phyloP scores from a whole-genome alignment of 2,888 invertebrate genomes.

The Teleogryllus oceanicus region DNA sequence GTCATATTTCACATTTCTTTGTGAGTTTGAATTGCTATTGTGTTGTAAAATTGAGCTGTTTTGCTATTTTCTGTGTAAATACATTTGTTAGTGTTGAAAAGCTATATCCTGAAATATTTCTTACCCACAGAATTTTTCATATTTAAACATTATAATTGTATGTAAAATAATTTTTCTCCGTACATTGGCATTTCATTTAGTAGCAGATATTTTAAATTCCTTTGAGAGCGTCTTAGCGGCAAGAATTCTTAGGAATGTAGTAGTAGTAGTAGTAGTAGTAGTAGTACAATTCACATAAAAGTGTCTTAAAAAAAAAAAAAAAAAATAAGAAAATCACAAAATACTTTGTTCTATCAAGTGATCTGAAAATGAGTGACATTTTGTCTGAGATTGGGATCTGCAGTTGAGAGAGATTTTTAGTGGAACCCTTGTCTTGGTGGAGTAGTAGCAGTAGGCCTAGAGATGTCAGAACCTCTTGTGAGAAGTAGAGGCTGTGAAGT shows the following conservation, averaged over 20 bases:
- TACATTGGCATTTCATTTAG: too few relatives aligned
- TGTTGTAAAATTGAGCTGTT: conserved; percentile 21
- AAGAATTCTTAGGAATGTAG: too few relatives aligned
- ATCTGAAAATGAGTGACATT: background rate
- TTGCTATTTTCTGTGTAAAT: background rate
- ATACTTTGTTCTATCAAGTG: background rate
- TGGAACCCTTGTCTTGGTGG: conserved; percentile 5
- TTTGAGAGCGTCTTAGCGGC: too few relatives aligned
- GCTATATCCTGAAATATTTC: too few relatives aligned
- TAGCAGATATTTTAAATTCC: too few relatives aligned
- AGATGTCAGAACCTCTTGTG: conserved; percentile 27
- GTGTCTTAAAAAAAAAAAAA: background rate
- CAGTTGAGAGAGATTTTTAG: background rate
- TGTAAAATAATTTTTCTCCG: too few relatives aligned
- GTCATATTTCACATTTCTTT: conserved; percentile 6
- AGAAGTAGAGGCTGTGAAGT: conserved; percentile 12
- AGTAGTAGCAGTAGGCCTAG: conserved; percentile 18
- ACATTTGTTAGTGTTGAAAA: too few relatives aligned
- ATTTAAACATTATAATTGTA: too few relatives aligned
- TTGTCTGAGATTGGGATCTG: background rate
- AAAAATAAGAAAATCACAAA: background rate
- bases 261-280: too few relatives aligned
- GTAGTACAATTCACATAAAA: background rate
- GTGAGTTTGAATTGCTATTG: background rate
- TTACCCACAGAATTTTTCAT: too few relatives aligned